phyloP scores from a whole-genome alignment of 2,888 invertebrate genomes.

The Balanococcus diminutus region DNA sequence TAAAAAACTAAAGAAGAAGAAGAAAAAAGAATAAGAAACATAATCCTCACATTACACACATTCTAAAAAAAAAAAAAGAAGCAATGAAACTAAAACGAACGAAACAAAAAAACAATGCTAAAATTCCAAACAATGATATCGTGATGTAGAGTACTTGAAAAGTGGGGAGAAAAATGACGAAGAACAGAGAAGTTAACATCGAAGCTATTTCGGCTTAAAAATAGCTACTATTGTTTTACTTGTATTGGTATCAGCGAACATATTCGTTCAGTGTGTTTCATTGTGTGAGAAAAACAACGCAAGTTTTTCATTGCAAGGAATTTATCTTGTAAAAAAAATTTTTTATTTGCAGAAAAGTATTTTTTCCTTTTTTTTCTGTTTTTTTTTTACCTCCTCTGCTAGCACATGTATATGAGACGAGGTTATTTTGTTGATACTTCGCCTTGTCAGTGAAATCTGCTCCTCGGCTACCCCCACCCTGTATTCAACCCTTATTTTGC shows the following conservation, averaged over 20 bases:
- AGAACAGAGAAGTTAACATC: background rate
- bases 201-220: slow-evolving; percentile 3
- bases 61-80: too few species aligned
- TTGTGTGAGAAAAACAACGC: slow-evolving; percentile 33
- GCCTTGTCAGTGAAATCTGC: background rate
- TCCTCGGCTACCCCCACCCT: background rate
- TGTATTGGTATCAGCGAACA: background rate
- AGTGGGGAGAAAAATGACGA: too few species aligned
- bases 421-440: too few species aligned
- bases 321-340: slow-evolving; percentile 32
- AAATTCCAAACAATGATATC: too few species aligned
- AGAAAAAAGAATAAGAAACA: too few species aligned
- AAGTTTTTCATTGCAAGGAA: slow-evolving; percentile 33
- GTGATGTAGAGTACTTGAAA: too few species aligned
- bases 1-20: too few species aligned
- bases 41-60: too few species aligned
- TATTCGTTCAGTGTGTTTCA: slow-evolving; percentile 21
- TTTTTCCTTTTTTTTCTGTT: background rate
- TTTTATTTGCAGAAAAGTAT: slow-evolving; percentile 23
- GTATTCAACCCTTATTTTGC: background rate
- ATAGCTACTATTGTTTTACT: slow-evolving; percentile 33
- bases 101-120: too few species aligned
- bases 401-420: too few species aligned
- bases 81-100: too few species aligned
- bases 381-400: too few species aligned